Base-by-base conservation (phyloP, 2,888 invertebrate genomes). In the Leptinotarsa rubiginosa region DNA sequence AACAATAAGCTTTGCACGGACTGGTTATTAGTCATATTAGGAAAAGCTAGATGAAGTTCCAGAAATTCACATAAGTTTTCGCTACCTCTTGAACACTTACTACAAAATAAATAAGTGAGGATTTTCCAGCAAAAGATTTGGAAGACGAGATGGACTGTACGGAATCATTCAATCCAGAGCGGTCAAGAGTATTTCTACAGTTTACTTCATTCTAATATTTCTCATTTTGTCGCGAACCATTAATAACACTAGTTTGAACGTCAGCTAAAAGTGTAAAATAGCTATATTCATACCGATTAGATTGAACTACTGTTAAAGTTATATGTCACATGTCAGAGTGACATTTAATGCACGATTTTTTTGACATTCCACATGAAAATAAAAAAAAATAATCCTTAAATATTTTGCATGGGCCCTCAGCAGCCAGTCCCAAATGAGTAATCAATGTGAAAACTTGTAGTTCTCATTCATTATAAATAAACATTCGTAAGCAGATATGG, bases 381-480 rank as follows among this genome's bases (percentile, higher is more conserved):
- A 72, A 69, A 67, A 74, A 72, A 71, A 75, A 65, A 70, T 12
- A 73, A 75, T 72, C 70, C 64, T 59, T 13, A 22, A 72, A 65
- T 71, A 47, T 62, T 62, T 62, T 62, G 31, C 62, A 41, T 62
- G 41, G 31, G n/a, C 62, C 16, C 31, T 62, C 62, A 47, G 52
- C 49, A 47, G 22, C 31, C 65, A 74, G 62, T 66, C 65, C 52
- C 69, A 62, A 65, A 70, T 74, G 74, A 74, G 65, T 66, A 59
- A 59, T 59, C 52, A 65, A 18, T 49, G 59, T 65, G 69, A 56
- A 66, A 62, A 52, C 16, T 67, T 70, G 31, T 16, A 62, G 16
- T 31, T 18, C 41, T 41, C 41, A 62, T 41, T 62, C 10, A 41
- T n/a, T n/a, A 41, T 62, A 62, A n/a, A 31, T 31, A 69, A 52